These are phyloP conservation scores for Drosophila mulleri DNA, from an alignment of 2,888 invertebrate species.

Conservation along the genomic window DNA sequence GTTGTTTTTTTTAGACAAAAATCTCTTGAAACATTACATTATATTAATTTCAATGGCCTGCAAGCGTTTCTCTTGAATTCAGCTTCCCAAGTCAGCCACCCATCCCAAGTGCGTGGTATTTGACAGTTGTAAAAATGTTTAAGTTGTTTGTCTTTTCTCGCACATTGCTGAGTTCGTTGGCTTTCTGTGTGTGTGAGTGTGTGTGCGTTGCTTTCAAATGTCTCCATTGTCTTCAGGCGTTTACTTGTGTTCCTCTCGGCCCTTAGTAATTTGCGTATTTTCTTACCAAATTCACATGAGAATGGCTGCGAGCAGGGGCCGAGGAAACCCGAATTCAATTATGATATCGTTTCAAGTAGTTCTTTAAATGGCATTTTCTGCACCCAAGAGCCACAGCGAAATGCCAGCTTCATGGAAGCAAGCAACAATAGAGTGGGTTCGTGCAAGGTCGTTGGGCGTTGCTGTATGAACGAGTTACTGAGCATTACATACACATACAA, in stretches of 20 bases:
- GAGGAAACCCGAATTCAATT: constrained; percentile 64
- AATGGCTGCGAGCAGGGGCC: constrained; percentile 22
- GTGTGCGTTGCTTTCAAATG: constrained; percentile 49
- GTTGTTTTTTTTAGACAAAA: not conserved
- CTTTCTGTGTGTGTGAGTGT: not conserved
- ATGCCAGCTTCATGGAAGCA: constrained; percentile 7
- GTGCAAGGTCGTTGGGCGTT: constrained; percentile 13
- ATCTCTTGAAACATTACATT: not conserved
- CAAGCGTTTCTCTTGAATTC: not conserved
- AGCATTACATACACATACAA: constrained; percentile 19
- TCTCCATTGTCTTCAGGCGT: constrained; percentile 66
- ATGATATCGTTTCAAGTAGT: constrained; percentile 72
- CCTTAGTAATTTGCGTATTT: constrained; percentile 58
- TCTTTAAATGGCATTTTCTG: constrained; percentile 50
- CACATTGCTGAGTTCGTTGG: constrained; percentile 30
- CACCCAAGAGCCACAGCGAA: constrained; percentile 11
- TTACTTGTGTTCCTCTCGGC: constrained; percentile 31
- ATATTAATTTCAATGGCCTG: not conserved
- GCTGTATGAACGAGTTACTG: constrained; percentile 25
- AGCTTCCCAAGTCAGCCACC: not conserved
- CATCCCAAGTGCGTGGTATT: constrained; percentile 12
- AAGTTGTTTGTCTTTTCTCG: constrained; percentile 15
- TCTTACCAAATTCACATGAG: constrained; percentile 36
- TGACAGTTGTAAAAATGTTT: constrained; percentile 16
- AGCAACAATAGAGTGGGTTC: constrained; percentile 13